Evolutionary conservation across 1,140 invertebrate species (phyloP), one percentile per base, ranked within the genome.

Genomic region (Caenorhabditis briggsae): DNA sequence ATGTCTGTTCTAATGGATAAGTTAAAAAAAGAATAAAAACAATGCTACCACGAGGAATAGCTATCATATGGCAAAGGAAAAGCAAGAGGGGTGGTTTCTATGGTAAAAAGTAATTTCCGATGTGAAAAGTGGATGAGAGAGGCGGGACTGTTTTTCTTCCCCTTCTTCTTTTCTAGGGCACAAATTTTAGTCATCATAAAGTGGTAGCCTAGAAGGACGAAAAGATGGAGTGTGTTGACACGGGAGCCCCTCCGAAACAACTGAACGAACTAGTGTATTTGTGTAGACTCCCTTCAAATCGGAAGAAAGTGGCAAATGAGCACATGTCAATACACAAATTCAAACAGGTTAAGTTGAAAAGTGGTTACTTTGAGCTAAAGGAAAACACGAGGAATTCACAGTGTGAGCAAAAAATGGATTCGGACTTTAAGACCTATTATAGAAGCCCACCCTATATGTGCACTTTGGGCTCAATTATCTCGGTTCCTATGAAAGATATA

Each of bases 81-180:
- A 46, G 23, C 46, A 2, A 33, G 59, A 11, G 9, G 59, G n/a
- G 46, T 6, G 70, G 70, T 78, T 78, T 78, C 70, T 78, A 78
- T 78, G 70, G 70, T 23, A 53, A 78, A 78, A 78, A 50, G 70
- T 78, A 78, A 78, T 78, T 78, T 78, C 70, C 70, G 70, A 78
- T 78, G 70, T 50, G 70, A 78, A 48, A 78, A 78, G 20, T 7
- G 70, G 46, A 78, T 53, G 70, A 78, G 70, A 46, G 33, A 6
- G 70, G 33, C n/a, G 33, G 14, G 18, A 8, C 33, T 25, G 6
- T 9, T 61, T 8, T 18, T 14, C 20, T 18, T 12, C n/a, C n/a
- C n/a, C 59, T 11, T 18, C 64, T 20, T 25, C 64, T 33, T n/a
- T 33, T 16, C 41, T 7, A 41, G 11, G 5, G 50, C 43, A 70